Base-by-base conservation (phyloP, 2,888 invertebrate species). In the Hybos culiciformis region DNA sequence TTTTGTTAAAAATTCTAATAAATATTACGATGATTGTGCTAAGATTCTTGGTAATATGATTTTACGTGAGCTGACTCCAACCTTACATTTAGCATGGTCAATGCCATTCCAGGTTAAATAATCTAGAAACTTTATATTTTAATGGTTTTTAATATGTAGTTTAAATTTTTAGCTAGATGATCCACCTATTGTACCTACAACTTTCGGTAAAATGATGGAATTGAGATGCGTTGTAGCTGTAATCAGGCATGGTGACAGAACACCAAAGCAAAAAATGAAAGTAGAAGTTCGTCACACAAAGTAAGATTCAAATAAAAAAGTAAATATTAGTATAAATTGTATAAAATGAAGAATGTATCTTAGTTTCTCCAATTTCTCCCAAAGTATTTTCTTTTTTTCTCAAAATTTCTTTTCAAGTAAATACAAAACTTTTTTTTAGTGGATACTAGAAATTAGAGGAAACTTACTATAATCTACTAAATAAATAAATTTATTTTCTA, bases 251-350 rank as follows among this genome's bases (percentile, higher is more conserved):
- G 98, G 98, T 0, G 98, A 99, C 66, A 73, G 98, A 51, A 99
- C 98, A 12, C 98, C 98, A 0, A 99, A 99, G 63, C 98, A 99
- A 70, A 99, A 99, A 70, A 98, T 99, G 97, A 99, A 99, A 68
- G 96, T 97, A 52, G 96, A 96, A 74, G 96, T 96, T 12, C 75
- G 93, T 41, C 93, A 96, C 74, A 86, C 84, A 4, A 90, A 91
- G 86, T 88, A 66, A 53, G 56, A 9, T 2, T 26, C 9, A 32
- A 31, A 5, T 40, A 19, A 1, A 12, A 42, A 12, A 29, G 8
- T 8, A 11, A 18, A 14, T 18, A 2, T 20, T 34, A 20, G 2
- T 5, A 4, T 8, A 3, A 29, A 12, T 15, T n/a, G 12, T 24
- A 2, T 3, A 18, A 5, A 14, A 20, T 11, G 24, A n/a, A n/a